Evolutionary conservation across 1,140 invertebrate species (phyloP).

Genomic region (Megalonaias nervosa): DNA sequence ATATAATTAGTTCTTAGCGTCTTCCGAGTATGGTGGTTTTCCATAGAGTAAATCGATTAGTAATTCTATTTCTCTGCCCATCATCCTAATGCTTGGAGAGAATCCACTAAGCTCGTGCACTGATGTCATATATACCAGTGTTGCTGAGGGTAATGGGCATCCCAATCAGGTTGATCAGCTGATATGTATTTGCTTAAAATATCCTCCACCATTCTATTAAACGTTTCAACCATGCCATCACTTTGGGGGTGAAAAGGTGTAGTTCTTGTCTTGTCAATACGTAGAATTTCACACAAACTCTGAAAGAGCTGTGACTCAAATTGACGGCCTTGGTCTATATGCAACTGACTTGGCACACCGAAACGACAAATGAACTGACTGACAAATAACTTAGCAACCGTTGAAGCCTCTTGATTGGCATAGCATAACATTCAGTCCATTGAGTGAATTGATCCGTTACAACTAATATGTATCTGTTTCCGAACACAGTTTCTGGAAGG

Average conservation of each 20-base stretch:
- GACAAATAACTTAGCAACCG: conserved; percentile 9
- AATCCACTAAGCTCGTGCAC: conserved; percentile 29
- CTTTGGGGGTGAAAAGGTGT: conserved; percentile 31
- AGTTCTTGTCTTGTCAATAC: conserved; percentile 32
- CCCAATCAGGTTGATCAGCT: conserved; percentile 35
- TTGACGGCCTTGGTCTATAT: conserved; percentile 25
- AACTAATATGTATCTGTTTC: conserved; percentile 5
- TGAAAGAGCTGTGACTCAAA: conserved; percentile 29
- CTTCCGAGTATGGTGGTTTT: too few relatives aligned
- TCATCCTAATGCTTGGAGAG: conserved; percentile 41
- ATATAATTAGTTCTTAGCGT: too few relatives aligned
- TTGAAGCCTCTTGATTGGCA: not conserved
- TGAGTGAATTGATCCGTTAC: conserved; percentile 4
- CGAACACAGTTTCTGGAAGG: not conserved
- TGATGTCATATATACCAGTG: conserved; percentile 15
- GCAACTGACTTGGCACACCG: conserved; percentile 24
- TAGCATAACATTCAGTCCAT: conserved; percentile 3
- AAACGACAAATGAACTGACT: conserved; percentile 21
- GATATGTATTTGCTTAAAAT: conserved; percentile 46
- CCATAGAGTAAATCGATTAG: conserved; percentile 11
- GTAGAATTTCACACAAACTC: conserved; percentile 15
- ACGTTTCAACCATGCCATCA: conserved; percentile 48
- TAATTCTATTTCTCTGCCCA: conserved; percentile 36
- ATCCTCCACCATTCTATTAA: conserved; percentile 51
- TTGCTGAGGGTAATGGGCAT: conserved; percentile 25